Percentiles rank a stretch among this genome's conserved stretches.
phyloP scores from a whole-genome alignment of 2,797 vertebrate species.

The Sternarchorhynchus goeldii region DNA sequence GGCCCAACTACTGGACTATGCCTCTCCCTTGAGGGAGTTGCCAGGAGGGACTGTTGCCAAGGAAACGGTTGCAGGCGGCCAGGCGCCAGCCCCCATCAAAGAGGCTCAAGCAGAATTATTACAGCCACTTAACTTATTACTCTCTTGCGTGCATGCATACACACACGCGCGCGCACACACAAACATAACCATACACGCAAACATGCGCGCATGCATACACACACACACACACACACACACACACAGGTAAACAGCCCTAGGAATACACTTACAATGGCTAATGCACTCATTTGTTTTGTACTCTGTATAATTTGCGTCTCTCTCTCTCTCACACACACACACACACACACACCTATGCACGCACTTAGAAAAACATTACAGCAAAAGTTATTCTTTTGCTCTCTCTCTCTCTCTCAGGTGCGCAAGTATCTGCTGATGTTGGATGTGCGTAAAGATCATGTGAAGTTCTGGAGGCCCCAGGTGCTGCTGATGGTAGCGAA shows the following conservation, averaged over 20 bases:
- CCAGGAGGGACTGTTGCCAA: slow-evolving; percentile 61
- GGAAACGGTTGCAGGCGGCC: slow-evolving; percentile 60
- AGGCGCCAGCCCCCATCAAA: slow-evolving; percentile 68
- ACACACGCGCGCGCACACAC: neutral
- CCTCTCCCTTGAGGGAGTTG: slow-evolving; percentile 68
- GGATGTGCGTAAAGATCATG: slow-evolving; percentile 83
- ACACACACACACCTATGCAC: neutral
- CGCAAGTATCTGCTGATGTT: slow-evolving; percentile 84
- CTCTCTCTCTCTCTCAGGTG: slow-evolving; percentile 65
- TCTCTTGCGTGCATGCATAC: neutral
- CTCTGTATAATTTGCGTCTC: too few species aligned
- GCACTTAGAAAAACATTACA: neutral
- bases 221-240: slow-evolving; percentile 23
- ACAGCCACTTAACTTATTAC: slow-evolving; percentile 77
- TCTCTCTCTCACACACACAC: too few species aligned
- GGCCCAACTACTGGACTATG: slow-evolving; percentile 68
- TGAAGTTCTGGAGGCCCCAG: slow-evolving; percentile 87
- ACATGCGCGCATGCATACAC: neutral
- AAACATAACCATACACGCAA: neutral
- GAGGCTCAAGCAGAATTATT: slow-evolving; percentile 70
- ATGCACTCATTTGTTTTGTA: neutral
- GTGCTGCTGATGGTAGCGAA: slow-evolving; percentile 82
- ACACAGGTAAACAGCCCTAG: neutral
- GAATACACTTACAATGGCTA: neutral
- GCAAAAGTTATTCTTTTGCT: neutral